Evolutionary conservation across 2,888 invertebrate genomes (phyloP).

Genomic region (Hoplodrina blanda): DNA sequence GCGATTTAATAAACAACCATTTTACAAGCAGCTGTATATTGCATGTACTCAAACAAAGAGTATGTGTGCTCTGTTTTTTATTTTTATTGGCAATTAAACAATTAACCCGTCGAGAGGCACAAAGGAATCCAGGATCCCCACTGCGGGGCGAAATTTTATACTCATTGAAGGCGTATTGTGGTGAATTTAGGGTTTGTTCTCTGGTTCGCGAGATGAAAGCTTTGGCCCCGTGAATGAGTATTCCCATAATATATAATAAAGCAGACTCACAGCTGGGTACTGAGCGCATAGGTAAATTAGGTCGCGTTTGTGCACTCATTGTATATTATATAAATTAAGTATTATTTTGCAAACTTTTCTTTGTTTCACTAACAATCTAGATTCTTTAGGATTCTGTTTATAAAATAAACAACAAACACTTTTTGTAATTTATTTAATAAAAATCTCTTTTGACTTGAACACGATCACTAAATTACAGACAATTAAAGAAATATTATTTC

Average conservation of each 20-base stretch:
- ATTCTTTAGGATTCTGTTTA: not conserved
- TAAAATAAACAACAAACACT: slow-evolving; percentile 65
- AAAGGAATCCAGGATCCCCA: slow-evolving; percentile 80
- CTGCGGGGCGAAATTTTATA: slow-evolving; percentile 86
- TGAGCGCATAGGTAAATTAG: slow-evolving; percentile 69
- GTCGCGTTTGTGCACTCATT: slow-evolving; percentile 60
- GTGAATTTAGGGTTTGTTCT: slow-evolving; percentile 81
- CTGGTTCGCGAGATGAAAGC: slow-evolving; percentile 76
- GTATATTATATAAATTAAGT: slow-evolving; percentile 25
- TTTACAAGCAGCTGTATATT: slow-evolving; percentile 73
- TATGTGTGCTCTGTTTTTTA: slow-evolving; percentile 81
- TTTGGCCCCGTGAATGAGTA: slow-evolving; percentile 66
- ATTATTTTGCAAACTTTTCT: slow-evolving; percentile 25
- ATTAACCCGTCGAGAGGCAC: slow-evolving; percentile 86
- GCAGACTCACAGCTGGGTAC: slow-evolving; percentile 71
- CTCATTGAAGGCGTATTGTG: slow-evolving; percentile 83
- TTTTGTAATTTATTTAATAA: slow-evolving; percentile 88
- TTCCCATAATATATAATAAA: slow-evolving; percentile 69
- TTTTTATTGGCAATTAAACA: slow-evolving; percentile 90
- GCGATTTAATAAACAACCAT: slow-evolving; percentile 54
- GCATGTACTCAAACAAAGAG: slow-evolving; percentile 65
- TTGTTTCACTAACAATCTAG: not conserved
- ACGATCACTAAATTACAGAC: slow-evolving; percentile 91
- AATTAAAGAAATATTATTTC: slow-evolving; percentile 83
- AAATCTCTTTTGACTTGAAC: slow-evolving; percentile 91